A percentile compares a stretch with the other conserved stretches of the same genome.
Conservation (phyloP, 1,140 invertebrate genomes). For the Zaprionus africanus region DNA sequence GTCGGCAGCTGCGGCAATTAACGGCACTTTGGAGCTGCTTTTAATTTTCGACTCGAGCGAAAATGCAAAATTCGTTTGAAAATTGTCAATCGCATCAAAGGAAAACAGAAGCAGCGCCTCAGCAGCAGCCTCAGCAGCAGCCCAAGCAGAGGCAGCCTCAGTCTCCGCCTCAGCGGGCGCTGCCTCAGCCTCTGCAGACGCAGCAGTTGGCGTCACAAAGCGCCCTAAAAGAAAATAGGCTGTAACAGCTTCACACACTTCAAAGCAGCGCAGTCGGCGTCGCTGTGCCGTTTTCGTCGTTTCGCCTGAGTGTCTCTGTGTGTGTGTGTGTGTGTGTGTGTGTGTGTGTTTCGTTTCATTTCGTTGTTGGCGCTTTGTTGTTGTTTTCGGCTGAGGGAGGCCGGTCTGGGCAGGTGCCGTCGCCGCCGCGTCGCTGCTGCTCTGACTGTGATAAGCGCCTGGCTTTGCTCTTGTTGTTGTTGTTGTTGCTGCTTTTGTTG, state of each 20-base stretch:
- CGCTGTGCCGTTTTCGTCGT: constrained; percentile 15
- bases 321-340: neutral
- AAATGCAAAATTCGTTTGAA: constrained; percentile 59
- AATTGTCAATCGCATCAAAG: constrained; percentile 50
- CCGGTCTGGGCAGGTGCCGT: constrained; percentile 60
- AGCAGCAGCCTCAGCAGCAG: constrained; percentile 21
- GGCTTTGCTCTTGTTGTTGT: neutral
- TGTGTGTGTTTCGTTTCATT: neutral
- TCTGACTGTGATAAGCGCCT: constrained; percentile 45
- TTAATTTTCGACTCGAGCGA: constrained; percentile 47
- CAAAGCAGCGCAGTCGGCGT: constrained; percentile 21
- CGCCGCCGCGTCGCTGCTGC: neutral
- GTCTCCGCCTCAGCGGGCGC: neutral
- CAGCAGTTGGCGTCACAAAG: constrained; percentile 12
- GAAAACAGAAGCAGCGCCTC: constrained; percentile 13
- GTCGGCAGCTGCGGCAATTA: constrained; percentile 51
- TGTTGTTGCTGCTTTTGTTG: neutral
- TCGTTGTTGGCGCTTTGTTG: neutral
- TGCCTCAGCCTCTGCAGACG: constrained; percentile 16
- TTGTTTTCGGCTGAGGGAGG: constrained; percentile 44
- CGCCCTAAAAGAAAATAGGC: constrained; percentile 29
- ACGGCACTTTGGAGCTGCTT: constrained; percentile 18
- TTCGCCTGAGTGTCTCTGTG: neutral
- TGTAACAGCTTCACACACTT: constrained; percentile 24
- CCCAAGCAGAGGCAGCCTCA: neutral